Conservation (phyloP, 2,888 invertebrate genomes). For the Drosophila parthenogenetica region DNA sequence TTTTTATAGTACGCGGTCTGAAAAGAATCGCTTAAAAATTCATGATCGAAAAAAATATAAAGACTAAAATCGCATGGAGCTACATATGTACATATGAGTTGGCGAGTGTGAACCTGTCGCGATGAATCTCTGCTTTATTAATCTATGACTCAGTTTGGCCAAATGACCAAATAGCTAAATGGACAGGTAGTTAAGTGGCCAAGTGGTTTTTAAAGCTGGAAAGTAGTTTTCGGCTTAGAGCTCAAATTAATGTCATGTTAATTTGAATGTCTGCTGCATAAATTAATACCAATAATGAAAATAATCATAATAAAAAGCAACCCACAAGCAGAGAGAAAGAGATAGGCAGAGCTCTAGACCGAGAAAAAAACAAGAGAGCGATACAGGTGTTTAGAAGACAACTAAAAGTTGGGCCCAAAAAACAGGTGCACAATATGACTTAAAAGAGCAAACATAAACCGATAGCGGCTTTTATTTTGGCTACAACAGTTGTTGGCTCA, state of each 20-base stretch:
- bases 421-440: slow-evolving; percentile 19
- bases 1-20: too few species aligned
- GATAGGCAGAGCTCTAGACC: neutral
- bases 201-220: slow-evolving; percentile 27
- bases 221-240: slow-evolving; percentile 27
- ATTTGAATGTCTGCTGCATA: slow-evolving; percentile 74
- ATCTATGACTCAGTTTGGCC: slow-evolving; percentile 51
- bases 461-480: neutral
- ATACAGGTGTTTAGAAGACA: slow-evolving; percentile 4
- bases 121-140: slow-evolving; percentile 43
- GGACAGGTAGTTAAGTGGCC: slow-evolving; percentile 12
- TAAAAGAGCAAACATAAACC: neutral
- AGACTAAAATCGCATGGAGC: too few species aligned
- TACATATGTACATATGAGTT: too few species aligned
- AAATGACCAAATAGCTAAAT: slow-evolving; percentile 14
- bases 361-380: neutral
- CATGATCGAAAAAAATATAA: too few species aligned
- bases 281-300: slow-evolving; percentile 70
- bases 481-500: neutral
- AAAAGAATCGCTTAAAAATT: too few species aligned
- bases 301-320: slow-evolving; percentile 44
- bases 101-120: slow-evolving; percentile 59
- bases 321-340: neutral
- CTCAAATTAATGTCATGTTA: slow-evolving; percentile 69
- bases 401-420: neutral